Base-by-base conservation (phyloP, 1,140 invertebrate species). In the Hylaeus anthracinus region DNA sequence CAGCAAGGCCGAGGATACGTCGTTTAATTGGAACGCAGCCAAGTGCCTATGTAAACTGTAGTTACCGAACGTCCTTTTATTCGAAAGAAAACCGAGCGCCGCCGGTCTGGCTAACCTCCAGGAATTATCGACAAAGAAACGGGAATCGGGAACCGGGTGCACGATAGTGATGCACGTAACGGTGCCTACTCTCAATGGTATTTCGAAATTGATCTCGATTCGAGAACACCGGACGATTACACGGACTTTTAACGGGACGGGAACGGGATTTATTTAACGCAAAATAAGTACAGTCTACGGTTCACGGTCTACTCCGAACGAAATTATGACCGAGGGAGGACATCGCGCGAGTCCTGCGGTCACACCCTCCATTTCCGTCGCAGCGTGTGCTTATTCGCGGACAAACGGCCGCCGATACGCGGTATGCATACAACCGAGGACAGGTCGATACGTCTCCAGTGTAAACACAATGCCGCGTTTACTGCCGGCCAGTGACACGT, bases 91-190 rank as follows among this genome's bases (percentile, higher is more conserved):
- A 79, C 10, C 37, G 45, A 65, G 1, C 56, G n/a, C 0, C 70
- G 66, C 41, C 2, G 15, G 1, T 9, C 60, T 88, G 87, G 86
- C 82, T 5, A 12, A 8, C 15, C 37, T 81, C 82, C 84, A 88
- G 70, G 53, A 88, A 82, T 86, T 86, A 88, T 67, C 37, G 64
- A 74, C 26, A 26, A 66, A 69, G 76, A 53, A 1, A 51, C 72
- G 69, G 51, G 8, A 81, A 79, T 45, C 8, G 64, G 45, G 2
- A 48, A 56, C 39, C 72, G 39, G 66, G 56, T 56, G 51, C 56
- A 73, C 81, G 78, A 72, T 6, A 5, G 81, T 74, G 78, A 79
- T 73, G 79, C 61, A 41, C 56, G 61, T 51, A 70, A 82, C 48
- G 26, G 26, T 26, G 26, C 26, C 26, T 76, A 58, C n/a, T 37